These are phyloP conservation scores for Pica pica DNA, from an alignment of 2,113 vertebrate genomes.

Conservation along the genomic window DNA sequence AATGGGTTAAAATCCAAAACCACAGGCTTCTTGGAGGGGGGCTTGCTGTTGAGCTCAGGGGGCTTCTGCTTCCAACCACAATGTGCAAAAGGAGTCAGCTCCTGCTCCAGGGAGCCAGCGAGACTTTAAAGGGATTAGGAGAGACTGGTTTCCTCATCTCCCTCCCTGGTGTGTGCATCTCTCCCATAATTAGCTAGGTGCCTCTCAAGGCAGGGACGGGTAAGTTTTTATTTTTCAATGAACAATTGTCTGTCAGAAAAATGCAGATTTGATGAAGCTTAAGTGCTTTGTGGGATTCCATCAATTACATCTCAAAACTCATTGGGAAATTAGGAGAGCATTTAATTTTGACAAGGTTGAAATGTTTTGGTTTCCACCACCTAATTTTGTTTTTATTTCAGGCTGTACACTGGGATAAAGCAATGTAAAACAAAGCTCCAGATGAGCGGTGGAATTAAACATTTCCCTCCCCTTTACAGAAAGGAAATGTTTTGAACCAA, in stretches of 20 bases:
- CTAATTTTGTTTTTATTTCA: conserved; percentile 47
- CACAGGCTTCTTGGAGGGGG: background rate
- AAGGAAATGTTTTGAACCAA: background rate
- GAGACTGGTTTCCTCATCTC: background rate
- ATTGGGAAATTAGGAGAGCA: conserved; percentile 40
- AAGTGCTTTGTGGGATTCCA: conserved; percentile 42
- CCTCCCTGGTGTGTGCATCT: background rate
- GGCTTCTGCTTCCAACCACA: background rate
- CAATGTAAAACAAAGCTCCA: background rate
- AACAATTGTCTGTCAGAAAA: conserved; percentile 40
- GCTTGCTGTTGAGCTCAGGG: background rate
- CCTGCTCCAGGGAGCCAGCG: background rate
- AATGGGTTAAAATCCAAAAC: background rate
- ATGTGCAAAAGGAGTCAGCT: background rate
- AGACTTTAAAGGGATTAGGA: background rate
- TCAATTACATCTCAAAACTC: conserved; percentile 42
- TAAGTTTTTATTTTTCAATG: conserved; percentile 33
- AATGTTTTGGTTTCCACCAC: conserved; percentile 24
- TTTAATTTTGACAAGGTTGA: conserved; percentile 55
- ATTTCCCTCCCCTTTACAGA: background rate
- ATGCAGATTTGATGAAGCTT: conserved; percentile 48
- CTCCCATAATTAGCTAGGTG: conserved; percentile 18
- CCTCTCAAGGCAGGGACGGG: background rate
- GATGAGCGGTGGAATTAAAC: background rate
- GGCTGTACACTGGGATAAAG: background rate